Evolutionary conservation across 2,113 vertebrate species (phyloP).

Genomic region (Prunella himalayana): DNA sequence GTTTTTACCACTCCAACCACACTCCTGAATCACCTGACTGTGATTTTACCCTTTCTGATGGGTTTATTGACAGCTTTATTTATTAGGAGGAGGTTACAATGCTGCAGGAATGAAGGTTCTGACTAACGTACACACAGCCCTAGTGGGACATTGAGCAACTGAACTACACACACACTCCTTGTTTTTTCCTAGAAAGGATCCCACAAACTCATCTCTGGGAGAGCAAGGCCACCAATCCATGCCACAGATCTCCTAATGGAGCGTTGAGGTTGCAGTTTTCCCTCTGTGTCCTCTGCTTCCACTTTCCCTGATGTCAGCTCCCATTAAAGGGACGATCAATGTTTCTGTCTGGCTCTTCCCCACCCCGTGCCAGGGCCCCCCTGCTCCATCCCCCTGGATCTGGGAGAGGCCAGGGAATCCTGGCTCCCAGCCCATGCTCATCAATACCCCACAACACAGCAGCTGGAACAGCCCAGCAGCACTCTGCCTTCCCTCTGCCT

Average conservation of each 20-base stretch:
- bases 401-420: not conserved
- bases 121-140: not conserved
- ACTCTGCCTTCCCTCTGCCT: not conserved
- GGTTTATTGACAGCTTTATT: not conserved
- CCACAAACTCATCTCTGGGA: not conserved
- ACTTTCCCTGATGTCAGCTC: slow-evolving; percentile 44
- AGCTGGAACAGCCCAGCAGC: not conserved
- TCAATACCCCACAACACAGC: not conserved
- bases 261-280: slow-evolving; percentile 33
- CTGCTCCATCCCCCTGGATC: not conserved
- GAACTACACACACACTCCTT: not conserved
- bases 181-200: slow-evolving; percentile 1
- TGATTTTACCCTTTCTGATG: not conserved
- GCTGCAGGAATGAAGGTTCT: not conserved
- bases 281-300: slow-evolving; percentile 36
- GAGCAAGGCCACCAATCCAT: not conserved
- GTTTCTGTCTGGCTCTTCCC: slow-evolving; percentile 57
- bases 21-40: not conserved
- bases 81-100: not conserved
- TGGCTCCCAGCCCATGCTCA: slow-evolving; percentile 4
- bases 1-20: not conserved
- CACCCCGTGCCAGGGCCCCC: not conserved
- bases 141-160: not conserved
- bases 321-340: slow-evolving; percentile 59
- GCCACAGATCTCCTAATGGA: not conserved